Conservation (phyloP, 2,797 vertebrate genomes). For the Schizothorax lantsangensis region DNA sequence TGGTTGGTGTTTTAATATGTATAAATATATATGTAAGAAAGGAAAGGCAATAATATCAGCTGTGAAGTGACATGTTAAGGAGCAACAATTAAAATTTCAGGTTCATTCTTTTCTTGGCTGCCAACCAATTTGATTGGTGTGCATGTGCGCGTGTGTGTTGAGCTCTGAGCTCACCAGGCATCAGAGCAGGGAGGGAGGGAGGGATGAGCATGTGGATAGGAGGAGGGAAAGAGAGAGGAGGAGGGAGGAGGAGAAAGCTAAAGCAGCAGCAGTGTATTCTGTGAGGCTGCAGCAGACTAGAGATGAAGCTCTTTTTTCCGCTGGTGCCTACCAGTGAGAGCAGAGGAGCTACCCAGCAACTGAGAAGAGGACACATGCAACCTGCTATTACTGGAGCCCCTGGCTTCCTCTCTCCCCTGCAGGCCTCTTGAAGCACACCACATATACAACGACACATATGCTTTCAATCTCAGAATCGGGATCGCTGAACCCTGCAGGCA, state of each 20-base stretch:
- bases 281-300: slow-evolving; percentile 80
- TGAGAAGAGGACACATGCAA: slow-evolving; percentile 65
- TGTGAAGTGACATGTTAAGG: background rate
- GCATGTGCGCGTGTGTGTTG: slow-evolving; percentile 40
- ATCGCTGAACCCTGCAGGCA: slow-evolving; percentile 64
- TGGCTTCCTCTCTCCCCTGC: slow-evolving; percentile 55
- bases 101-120: slow-evolving; percentile 16
- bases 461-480: slow-evolving; percentile 62
- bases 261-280: slow-evolving; percentile 72
- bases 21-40: background rate
- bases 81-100: slow-evolving; percentile 23
- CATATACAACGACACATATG: slow-evolving; percentile 50
- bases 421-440: slow-evolving; percentile 52
- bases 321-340: slow-evolving; percentile 65
- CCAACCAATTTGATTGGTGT: slow-evolving; percentile 30
- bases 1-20: background rate
- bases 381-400: slow-evolving; percentile 68
- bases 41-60: background rate
- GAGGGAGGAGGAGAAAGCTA: slow-evolving; percentile 63
- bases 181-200: slow-evolving; percentile 53
- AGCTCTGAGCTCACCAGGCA: slow-evolving; percentile 69
- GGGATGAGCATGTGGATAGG: slow-evolving; percentile 56
- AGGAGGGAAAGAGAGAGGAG: slow-evolving; percentile 65
- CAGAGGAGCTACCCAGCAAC: slow-evolving; percentile 61
- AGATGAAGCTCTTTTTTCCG: slow-evolving; percentile 74